Conservation (phyloP, 1,140 invertebrate species). For the Lysiphlebus fabarum region DNA sequence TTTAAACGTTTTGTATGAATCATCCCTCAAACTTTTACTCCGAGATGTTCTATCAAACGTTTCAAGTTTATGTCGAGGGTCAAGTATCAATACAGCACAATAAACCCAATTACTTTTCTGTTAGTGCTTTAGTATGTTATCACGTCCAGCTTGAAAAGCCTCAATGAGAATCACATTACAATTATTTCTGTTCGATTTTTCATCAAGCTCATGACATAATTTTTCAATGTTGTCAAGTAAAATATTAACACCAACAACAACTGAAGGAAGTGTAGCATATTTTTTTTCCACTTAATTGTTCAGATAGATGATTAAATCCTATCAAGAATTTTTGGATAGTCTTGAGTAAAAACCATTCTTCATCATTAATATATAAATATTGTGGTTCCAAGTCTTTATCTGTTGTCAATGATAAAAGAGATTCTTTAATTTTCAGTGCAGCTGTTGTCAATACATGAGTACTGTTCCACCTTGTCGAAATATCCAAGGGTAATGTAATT, state of each 20-base stretch:
- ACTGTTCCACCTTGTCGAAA: slow-evolving; percentile 13
- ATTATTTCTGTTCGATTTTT: neutral
- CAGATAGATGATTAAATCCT: slow-evolving; percentile 39
- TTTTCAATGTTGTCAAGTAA: slow-evolving; percentile 28
- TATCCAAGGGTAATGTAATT: slow-evolving; percentile 13
- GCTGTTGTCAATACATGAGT: slow-evolving; percentile 13
- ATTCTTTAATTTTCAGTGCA: slow-evolving; percentile 6
- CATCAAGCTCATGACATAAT: neutral
- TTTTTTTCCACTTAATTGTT: slow-evolving; percentile 39
- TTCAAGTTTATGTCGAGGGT: slow-evolving; percentile 42
- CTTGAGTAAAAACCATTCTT: neutral
- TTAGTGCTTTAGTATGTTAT: slow-evolving; percentile 44
- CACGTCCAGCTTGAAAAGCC: slow-evolving; percentile 37
- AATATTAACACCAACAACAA: slow-evolving; percentile 41
- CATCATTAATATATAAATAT: neutral
- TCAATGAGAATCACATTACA: neutral
- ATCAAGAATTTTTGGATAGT: slow-evolving; percentile 27
- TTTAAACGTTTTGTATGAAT: neutral
- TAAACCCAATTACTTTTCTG: slow-evolving; percentile 44
- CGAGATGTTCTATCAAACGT: slow-evolving; percentile 30
- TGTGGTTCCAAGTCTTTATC: neutral
- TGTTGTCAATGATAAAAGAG: neutral
- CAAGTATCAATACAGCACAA: slow-evolving; percentile 41
- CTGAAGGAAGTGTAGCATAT: slow-evolving; percentile 37
- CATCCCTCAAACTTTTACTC: slow-evolving; percentile 8